Percentiles rank a stretch among this genome's conserved stretches.
Conservation (phyloP, 2,113 vertebrate genomes). For the Pluvianellus socialis region DNA sequence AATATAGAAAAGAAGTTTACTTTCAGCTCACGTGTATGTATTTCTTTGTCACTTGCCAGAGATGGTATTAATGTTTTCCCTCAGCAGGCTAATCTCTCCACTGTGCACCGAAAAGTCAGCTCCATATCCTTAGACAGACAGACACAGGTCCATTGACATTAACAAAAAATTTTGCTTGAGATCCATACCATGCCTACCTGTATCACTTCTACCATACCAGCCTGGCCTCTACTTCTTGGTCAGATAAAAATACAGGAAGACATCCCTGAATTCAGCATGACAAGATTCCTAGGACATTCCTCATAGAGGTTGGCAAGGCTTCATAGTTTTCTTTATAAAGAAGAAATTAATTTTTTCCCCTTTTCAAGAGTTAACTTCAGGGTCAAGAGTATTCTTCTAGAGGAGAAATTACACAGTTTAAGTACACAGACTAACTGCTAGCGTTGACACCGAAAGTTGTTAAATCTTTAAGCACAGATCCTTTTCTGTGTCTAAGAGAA, state of each 20-base stretch:
- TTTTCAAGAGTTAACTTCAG: background rate
- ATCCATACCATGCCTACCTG: background rate
- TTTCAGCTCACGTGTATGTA: background rate
- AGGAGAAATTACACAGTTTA: background rate
- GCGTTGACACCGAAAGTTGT: background rate
- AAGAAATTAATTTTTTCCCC: background rate
- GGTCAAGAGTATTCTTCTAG: background rate
- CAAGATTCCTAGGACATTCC: background rate
- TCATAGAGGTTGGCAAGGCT: background rate
- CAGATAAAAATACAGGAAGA: background rate
- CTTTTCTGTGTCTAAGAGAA: background rate
- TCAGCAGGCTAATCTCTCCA: background rate
- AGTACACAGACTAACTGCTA: background rate
- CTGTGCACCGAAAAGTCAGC: background rate
- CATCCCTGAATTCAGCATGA: background rate
- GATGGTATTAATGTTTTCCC: background rate
- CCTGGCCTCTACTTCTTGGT: background rate
- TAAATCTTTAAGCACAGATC: background rate
- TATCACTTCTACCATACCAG: background rate
- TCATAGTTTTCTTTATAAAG: background rate
- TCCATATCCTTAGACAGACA: background rate
- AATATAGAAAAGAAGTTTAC: background rate
- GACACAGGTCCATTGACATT: background rate
- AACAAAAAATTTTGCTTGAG: background rate
- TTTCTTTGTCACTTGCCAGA: background rate